Evolutionary conservation across 2,113 vertebrate species (phyloP).

Genomic region (Zosterops borbonicus): DNA sequence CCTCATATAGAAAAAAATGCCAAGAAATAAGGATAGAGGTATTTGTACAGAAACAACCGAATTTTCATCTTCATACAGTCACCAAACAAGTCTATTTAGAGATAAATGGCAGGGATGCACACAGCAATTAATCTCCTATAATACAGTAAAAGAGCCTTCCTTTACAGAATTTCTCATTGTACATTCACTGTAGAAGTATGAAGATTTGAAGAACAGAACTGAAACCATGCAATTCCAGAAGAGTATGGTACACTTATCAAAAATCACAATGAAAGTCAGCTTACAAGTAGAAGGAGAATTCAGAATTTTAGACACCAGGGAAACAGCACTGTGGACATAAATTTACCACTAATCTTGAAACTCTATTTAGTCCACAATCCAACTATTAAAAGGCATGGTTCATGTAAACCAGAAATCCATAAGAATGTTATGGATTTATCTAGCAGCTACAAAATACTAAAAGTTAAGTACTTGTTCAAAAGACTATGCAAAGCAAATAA

Average conservation of each 20-base stretch:
- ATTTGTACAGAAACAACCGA: neutral
- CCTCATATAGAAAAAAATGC: neutral
- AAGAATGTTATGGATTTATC: neutral
- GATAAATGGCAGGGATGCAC: neutral
- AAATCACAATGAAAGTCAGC: neutral
- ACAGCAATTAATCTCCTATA: neutral
- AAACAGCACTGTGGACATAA: neutral
- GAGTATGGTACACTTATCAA: neutral
- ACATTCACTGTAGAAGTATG: neutral
- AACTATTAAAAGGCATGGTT: neutral
- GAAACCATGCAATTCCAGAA: neutral
- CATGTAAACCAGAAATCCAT: neutral
- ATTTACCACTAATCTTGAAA: neutral
- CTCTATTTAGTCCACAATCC: neutral
- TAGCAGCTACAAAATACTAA: neutral
- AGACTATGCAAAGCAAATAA: neutral
- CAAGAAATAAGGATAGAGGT: neutral
- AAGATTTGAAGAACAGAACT: neutral
- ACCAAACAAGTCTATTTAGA: neutral
- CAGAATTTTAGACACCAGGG: neutral
- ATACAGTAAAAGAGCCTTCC: neutral
- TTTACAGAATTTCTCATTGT: neutral
- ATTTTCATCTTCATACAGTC: neutral
- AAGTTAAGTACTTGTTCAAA: neutral
- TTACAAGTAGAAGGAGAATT: neutral